These are phyloP conservation scores for Brachylomia viminalis DNA, from an alignment of 2,888 invertebrate species.

Conservation along the genomic window DNA sequence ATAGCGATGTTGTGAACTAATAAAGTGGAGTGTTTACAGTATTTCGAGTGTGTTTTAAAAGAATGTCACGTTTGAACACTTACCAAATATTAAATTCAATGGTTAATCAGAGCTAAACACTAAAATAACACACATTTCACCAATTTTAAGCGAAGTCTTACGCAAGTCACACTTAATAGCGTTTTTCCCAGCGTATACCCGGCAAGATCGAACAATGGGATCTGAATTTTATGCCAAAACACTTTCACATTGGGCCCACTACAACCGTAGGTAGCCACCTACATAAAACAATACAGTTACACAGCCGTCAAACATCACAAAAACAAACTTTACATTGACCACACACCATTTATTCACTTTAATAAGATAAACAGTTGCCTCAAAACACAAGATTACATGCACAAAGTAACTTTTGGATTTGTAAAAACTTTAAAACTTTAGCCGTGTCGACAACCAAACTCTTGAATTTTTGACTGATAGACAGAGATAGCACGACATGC, in stretches of 20 bases:
- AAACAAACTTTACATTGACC: slow-evolving; percentile 66
- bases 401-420: slow-evolving; percentile 74
- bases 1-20: not conserved
- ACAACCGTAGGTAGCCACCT: slow-evolving; percentile 85
- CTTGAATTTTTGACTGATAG: slow-evolving; percentile 79
- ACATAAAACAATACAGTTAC: slow-evolving; percentile 89
- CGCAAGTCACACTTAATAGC: slow-evolving; percentile 76
- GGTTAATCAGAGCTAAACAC: slow-evolving; percentile 44
- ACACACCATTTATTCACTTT: slow-evolving; percentile 58
- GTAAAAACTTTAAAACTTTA: slow-evolving; percentile 82
- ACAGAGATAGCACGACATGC: slow-evolving; percentile 70
- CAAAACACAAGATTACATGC: slow-evolving; percentile 65
- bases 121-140: slow-evolving; percentile 75
- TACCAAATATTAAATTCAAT: slow-evolving; percentile 69
- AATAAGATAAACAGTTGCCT: slow-evolving; percentile 56
- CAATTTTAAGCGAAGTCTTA: slow-evolving; percentile 72
- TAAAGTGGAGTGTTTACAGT: slow-evolving; percentile 32
- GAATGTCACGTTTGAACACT: slow-evolving; percentile 56
- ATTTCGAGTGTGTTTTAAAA: slow-evolving; percentile 25
- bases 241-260: slow-evolving; percentile 88
- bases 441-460: slow-evolving; percentile 80
- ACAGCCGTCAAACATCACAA: slow-evolving; percentile 73
- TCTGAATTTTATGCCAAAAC: slow-evolving; percentile 89
- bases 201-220: slow-evolving; percentile 88
- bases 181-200: slow-evolving; percentile 84